phyloP scores from a whole-genome alignment of 2,113 vertebrate genomes.

The Micronisus gabar region DNA sequence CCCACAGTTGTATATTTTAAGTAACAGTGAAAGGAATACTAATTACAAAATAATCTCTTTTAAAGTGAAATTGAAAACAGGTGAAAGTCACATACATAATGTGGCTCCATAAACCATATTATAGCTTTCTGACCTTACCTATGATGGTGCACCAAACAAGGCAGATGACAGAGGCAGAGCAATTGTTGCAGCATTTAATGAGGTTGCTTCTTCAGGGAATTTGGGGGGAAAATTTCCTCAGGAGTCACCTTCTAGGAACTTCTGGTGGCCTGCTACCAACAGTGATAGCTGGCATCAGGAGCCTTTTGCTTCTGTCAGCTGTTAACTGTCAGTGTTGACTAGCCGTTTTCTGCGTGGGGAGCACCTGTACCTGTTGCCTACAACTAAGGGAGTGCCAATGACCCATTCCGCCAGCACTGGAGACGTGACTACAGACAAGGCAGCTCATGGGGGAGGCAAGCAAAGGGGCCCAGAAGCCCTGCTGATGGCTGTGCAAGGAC shows the following conservation, averaged over 20 bases:
- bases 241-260: background rate
- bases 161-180: background rate
- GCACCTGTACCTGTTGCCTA: background rate
- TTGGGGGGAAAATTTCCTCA: background rate
- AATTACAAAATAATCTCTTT: background rate
- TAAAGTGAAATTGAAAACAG: background rate
- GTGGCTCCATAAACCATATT: background rate
- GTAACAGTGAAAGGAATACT: background rate
- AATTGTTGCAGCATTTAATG: no score
- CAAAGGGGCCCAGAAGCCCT: background rate
- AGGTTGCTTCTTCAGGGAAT: background rate
- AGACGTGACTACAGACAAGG: background rate
- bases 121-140: background rate
- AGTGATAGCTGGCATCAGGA: background rate
- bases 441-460: background rate
- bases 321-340: fast-evolving
- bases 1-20: background rate
- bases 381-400: no score
- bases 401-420: no score
- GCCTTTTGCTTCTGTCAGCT: background rate
- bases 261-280: background rate
- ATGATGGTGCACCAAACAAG: background rate
- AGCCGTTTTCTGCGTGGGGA: fast-evolving
- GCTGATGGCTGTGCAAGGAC: fast-evolving
- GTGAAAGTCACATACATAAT: background rate